A percentile compares a stretch with the other conserved stretches of the same genome.
Evolutionary conservation across 2,888 invertebrate species (phyloP).

Genomic region (Chloromyia formosa): DNA sequence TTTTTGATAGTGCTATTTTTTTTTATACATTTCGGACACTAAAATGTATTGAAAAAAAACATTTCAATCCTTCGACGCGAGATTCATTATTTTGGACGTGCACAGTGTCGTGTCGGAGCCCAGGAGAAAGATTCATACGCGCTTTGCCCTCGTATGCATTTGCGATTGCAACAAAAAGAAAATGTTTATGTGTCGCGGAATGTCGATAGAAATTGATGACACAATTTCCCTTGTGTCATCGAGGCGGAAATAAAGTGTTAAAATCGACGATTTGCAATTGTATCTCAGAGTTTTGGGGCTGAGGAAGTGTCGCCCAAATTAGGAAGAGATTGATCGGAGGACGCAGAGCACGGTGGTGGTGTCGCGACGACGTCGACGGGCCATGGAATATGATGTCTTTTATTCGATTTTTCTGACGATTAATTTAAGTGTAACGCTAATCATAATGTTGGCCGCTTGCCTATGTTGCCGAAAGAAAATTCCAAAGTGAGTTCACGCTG

Average conservation of each 20-base stretch:
- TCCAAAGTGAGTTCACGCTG: slow-evolving; percentile 71
- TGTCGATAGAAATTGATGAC: slow-evolving; percentile 28
- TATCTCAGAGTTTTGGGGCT: too few relatives aligned
- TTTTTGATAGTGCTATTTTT: slow-evolving; percentile 14
- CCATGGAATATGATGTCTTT: slow-evolving; percentile 53
- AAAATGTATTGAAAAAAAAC: too few relatives aligned
- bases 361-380: slow-evolving; percentile 6
- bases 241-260: slow-evolving; percentile 33
- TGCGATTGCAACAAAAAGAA: background rate
- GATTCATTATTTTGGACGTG: background rate
- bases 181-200: slow-evolving; percentile 30
- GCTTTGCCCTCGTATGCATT: background rate
- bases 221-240: slow-evolving; percentile 39
- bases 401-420: slow-evolving; percentile 59
- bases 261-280: too few relatives aligned
- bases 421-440: slow-evolving; percentile 61
- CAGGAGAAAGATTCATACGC: too few relatives aligned
- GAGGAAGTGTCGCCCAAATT: too few relatives aligned
- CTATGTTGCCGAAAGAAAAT: slow-evolving; percentile 79
- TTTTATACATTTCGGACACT: background rate
- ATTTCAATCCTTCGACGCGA: background rate
- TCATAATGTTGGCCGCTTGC: slow-evolving; percentile 71
- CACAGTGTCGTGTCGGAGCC: background rate
- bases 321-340: too few relatives aligned
- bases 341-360: background rate